These are phyloP conservation scores for Hoplodrina ambigua DNA, from an alignment of 2,888 invertebrate species.

Conservation along the genomic window DNA sequence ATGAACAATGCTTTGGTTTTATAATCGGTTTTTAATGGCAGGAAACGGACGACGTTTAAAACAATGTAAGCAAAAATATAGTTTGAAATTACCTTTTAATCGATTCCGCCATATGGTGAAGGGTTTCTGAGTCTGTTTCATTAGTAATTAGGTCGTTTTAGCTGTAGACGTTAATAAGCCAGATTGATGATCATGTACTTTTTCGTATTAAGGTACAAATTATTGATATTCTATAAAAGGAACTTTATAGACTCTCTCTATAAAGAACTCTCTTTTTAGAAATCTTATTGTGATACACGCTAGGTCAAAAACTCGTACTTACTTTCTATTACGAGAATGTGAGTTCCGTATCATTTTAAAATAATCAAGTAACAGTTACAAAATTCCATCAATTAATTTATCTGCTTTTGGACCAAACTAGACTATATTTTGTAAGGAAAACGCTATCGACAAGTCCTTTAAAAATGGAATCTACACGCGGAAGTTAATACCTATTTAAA, in stretches of 20 bases:
- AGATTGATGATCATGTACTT: neutral
- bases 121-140: neutral
- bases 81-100: neutral
- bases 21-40: slow-evolving; percentile 15
- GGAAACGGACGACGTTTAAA: neutral
- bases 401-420: too few species aligned
- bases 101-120: neutral
- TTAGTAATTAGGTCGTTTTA: neutral
- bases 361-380: too few species aligned
- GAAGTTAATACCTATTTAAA: too few species aligned
- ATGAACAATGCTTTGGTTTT: neutral
- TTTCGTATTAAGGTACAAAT: neutral
- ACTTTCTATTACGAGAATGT: neutral
- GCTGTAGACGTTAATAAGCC: neutral
- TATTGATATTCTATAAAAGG: neutral
- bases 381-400: too few species aligned
- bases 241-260: too few species aligned
- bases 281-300: neutral
- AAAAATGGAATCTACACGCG: too few species aligned
- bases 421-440: too few species aligned
- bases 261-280: too few species aligned
- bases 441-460: too few species aligned
- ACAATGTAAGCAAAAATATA: neutral
- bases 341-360: too few species aligned
- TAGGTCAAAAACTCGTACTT: neutral